Evolutionary conservation across 2,888 invertebrate genomes (phyloP), one percentile per base, ranked within the genome.

Genomic region (Molanna angustata): DNA sequence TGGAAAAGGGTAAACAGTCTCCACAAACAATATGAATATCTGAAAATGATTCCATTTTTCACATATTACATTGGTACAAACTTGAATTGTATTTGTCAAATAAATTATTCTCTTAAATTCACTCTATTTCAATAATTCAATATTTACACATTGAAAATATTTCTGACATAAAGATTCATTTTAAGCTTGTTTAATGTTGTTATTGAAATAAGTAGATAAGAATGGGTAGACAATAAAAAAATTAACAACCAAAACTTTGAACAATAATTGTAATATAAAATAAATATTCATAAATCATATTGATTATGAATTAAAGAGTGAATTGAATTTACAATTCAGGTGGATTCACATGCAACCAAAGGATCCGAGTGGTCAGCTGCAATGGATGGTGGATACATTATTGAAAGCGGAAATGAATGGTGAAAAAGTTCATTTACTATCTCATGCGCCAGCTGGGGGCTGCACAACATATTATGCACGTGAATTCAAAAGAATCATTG

Each of bases 381-480:
- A 84, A 49, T 96, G 94, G 94, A 69, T 96, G 93, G 81, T 87
- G 1, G 70, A 82, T 6, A 85, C 86, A 49, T 71, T 96, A 2
- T 71, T 80, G 45, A 71, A 81, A 54, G 88, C 94, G 0, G 95
- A 95, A 67, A 65, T 71, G 33, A 79, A 79, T 1, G 78, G 80
- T 0, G 90, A 93, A 66, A 79, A 82, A 63, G 91, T 94, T 0
- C 91, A 94, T 63, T 85, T 94, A 33, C 73, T 94, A 40, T 81
- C 85, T 0, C 95, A 96, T 64, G 82, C 94, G 42, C 92, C 93
- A 0, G 82, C 88, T 0, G 90, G 90, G 3, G 77, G 77, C 57
- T 86, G 91, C 52, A 78, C 84, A 47, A 68, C 74, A 22, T 79
- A 84, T 0, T 95, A 92, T 89, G 72, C 80, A 0, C 73, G 80